Percentiles rank a stretch among this genome's conserved stretches.
These are phyloP conservation scores for Entomobrya proxima DNA, from an alignment of 2,888 invertebrate genomes.

Conservation along the genomic window DNA sequence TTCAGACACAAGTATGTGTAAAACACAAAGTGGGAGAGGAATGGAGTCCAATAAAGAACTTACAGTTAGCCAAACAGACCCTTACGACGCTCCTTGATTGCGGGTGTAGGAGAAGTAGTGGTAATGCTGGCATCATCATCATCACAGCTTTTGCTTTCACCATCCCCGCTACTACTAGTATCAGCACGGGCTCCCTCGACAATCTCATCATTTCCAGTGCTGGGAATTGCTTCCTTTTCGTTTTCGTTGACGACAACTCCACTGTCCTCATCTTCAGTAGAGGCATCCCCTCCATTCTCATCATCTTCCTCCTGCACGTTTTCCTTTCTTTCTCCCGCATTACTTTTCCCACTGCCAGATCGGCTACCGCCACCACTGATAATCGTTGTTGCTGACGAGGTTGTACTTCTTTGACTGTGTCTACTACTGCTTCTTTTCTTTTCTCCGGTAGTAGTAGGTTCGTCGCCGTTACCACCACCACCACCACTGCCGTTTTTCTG, in stretches of 20 bases:
- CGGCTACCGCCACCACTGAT: constrained; percentile 40
- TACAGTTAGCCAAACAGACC: constrained; percentile 63
- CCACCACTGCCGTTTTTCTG: not conserved
- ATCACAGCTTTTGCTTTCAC: not conserved
- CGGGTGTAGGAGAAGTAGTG: constrained; percentile 38
- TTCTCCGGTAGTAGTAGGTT: no score
- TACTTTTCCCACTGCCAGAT: constrained; percentile 17
- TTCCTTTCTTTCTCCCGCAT: not conserved
- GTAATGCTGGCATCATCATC: not conserved
- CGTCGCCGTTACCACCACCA: no score
- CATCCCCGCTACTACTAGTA: not conserved
- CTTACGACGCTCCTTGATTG: constrained; percentile 59
- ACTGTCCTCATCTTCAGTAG: constrained; percentile 38
- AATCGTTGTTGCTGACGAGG: constrained; percentile 43
- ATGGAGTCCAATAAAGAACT: constrained; percentile 39
- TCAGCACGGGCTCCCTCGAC: constrained; percentile 11
- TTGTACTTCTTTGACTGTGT: constrained; percentile 24
- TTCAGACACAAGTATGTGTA: not conserved
- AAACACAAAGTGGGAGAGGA: not conserved
- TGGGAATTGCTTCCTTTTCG: constrained; percentile 43
- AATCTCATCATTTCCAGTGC: constrained; percentile 56
- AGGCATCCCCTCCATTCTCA: not conserved
- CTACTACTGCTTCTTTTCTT: constrained; percentile 20
- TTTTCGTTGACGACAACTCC: constrained; percentile 38
- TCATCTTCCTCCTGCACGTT: constrained; percentile 1